Percentiles rank a stretch among this genome's conserved stretches.
phyloP scores from a whole-genome alignment of 1,140 invertebrate species.

The Magallana gigas region DNA sequence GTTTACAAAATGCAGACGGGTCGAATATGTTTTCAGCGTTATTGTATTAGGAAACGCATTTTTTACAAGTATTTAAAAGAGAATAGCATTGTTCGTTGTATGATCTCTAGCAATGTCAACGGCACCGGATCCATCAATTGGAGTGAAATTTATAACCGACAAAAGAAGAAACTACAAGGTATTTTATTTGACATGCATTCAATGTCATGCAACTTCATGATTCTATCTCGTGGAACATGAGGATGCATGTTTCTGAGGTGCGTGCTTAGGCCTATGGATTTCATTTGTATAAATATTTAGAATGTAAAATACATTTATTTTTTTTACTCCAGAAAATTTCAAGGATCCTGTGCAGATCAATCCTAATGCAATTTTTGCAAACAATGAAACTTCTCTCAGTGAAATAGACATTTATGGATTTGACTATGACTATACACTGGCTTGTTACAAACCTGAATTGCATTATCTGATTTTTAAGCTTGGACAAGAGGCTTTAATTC shows the following conservation, averaged over 20 bases:
- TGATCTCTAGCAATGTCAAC: neutral
- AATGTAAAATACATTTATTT: neutral
- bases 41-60: neutral
- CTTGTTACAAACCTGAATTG: conserved; percentile 94
- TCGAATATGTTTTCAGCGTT: neutral
- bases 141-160: conserved; percentile 37
- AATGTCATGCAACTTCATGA: neutral
- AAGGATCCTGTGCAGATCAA: conserved; percentile 39
- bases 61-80: neutral
- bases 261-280: neutral
- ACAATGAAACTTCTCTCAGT: conserved; percentile 94
- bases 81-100: neutral
- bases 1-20: conserved; percentile 11
- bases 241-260: neutral
- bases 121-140: neutral
- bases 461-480: conserved; percentile 96
- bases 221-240: neutral
- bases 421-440: conserved; percentile 99
- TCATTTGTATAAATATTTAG: neutral
- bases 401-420: conserved; percentile 98
- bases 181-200: conserved; percentile 25
- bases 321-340: conserved; percentile 37
- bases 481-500: conserved; percentile 91
- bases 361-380: conserved; percentile 91
- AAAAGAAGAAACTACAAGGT: conserved; percentile 46